Evolutionary conservation across 2,888 invertebrate species (phyloP).

Genomic region (Mycogona germanica): DNA sequence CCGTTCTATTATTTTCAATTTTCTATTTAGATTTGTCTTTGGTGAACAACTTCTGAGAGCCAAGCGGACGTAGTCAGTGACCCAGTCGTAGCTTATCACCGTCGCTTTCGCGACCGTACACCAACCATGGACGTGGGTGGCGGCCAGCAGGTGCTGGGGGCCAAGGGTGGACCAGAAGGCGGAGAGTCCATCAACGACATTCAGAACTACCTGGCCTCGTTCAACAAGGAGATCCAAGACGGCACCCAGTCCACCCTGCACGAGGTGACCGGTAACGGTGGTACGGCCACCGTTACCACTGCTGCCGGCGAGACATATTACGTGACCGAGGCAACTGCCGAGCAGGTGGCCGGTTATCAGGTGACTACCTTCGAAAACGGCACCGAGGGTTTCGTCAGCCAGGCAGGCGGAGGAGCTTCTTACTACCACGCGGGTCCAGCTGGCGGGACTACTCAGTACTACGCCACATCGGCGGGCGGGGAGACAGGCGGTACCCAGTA

Average conservation of each 20-base stretch:
- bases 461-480: conserved; percentile 14
- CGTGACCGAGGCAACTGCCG: conserved; percentile 38
- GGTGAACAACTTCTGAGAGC: too few species aligned
- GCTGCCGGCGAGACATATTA: conserved; percentile 20
- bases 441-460: conserved; percentile 10
- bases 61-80: too few species aligned
- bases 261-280: conserved; percentile 15
- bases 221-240: conserved; percentile 61
- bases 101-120: too few species aligned
- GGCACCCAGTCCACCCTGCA: conserved; percentile 9
- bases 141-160: conserved; percentile 9
- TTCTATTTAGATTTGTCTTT: too few species aligned
- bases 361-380: conserved; percentile 6
- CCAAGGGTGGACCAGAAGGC: conserved; percentile 24
- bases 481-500: conserved; percentile 8
- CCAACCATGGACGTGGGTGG: too few species aligned
- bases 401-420: conserved; percentile 8
- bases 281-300: conserved; percentile 7
- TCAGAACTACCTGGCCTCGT: conserved; percentile 66
- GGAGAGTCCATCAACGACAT: conserved; percentile 51
- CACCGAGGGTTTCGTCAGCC: not conserved
- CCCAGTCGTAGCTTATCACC: too few species aligned
- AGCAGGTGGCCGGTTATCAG: conserved; percentile 20
- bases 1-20: too few species aligned
- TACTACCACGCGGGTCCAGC: conserved; percentile 3